A percentile compares a stretch with the other conserved stretches of the same genome.
Conservation (phyloP, 2,113 vertebrate genomes). For the Neotoma lepida region DNA sequence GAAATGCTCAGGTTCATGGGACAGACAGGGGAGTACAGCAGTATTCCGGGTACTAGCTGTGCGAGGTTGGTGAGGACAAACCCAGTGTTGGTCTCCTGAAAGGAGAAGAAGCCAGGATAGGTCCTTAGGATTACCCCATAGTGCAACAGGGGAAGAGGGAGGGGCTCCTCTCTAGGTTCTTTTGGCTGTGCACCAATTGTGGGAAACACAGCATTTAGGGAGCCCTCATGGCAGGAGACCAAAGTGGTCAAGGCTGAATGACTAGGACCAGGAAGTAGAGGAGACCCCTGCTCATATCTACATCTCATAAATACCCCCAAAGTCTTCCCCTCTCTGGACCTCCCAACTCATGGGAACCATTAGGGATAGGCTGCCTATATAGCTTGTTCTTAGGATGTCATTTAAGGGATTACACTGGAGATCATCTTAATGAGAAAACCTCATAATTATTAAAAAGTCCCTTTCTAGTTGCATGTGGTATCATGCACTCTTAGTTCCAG, state of each 20-base stretch:
- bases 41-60: background rate
- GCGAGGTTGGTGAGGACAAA: background rate
- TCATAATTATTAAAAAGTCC: background rate
- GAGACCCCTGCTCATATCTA: background rate
- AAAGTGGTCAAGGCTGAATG: background rate
- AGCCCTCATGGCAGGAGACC: background rate
- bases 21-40: background rate
- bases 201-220: background rate
- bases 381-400: background rate
- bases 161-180: too few species aligned
- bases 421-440: background rate
- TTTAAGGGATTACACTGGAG: background rate
- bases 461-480: too few species aligned
- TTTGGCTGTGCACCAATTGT: background rate
- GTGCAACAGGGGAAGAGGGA: background rate
- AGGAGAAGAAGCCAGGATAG: background rate
- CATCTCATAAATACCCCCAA: too few species aligned
- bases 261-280: background rate
- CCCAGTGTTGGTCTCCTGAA: background rate
- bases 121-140: background rate
- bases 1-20: background rate
- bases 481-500: background rate
- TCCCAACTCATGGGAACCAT: background rate
- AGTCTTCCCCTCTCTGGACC: background rate
- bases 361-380: background rate